Percentiles rank a stretch among this genome's conserved stretches.
phyloP scores from a whole-genome alignment of 2,888 invertebrate genomes.

The Habroteleia sp. region DNA sequence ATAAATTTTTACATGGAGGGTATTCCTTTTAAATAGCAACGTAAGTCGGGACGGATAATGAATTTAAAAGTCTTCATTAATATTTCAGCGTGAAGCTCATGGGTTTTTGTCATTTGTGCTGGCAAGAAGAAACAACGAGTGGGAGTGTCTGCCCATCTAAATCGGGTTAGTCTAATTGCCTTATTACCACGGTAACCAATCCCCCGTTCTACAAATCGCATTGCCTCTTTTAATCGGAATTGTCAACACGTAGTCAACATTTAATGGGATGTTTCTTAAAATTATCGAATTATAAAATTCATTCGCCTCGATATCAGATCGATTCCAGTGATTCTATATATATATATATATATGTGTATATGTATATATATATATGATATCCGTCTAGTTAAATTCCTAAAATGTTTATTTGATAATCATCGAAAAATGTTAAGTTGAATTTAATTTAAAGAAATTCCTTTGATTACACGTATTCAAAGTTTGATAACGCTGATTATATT shows the following conservation, averaged over 20 bases:
- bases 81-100: slow-evolving; percentile 74
- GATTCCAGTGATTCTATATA: no score
- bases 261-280: not conserved
- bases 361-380: no score
- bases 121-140: slow-evolving; percentile 62
- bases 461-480: no score
- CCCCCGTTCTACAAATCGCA: slow-evolving; percentile 10
- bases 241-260: slow-evolving; percentile 9
- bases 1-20: no score
- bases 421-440: no score
- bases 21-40: not conserved
- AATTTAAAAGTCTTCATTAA: slow-evolving; percentile 70
- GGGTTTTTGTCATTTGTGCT: slow-evolving; percentile 75
- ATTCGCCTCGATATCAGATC: no score
- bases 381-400: no score
- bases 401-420: no score
- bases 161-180: slow-evolving; percentile 61
- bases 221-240: slow-evolving; percentile 25
- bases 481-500: no score
- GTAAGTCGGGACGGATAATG: slow-evolving; percentile 23
- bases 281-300: not conserved
- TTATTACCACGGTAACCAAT: slow-evolving; percentile 41
- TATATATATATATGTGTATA: no score
- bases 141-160: slow-evolving; percentile 60
- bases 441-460: no score